phyloP scores from a whole-genome alignment of 2,797 vertebrate species.

The Euthynnus affinis region DNA sequence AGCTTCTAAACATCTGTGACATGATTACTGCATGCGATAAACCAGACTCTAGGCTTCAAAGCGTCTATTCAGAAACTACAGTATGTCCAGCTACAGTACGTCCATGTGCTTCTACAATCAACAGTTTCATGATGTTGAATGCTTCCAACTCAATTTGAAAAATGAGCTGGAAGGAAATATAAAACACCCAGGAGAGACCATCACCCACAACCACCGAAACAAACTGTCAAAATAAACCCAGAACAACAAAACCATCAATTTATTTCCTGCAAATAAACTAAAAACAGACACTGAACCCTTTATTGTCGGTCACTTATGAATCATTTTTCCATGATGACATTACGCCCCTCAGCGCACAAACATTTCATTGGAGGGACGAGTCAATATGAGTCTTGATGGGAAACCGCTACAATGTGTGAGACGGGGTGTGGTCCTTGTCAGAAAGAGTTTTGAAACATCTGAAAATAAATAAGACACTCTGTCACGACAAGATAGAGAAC shows the following conservation, averaged over 20 bases:
- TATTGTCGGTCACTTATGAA: conserved; percentile 38
- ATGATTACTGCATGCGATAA: background rate
- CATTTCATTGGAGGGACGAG: conserved; percentile 79
- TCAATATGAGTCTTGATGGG: conserved; percentile 78
- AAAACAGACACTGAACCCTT: conserved; percentile 55
- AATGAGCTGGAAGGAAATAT: background rate
- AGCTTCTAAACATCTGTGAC: background rate
- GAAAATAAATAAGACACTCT: conserved; percentile 11
- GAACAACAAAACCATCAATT: conserved; percentile 58
- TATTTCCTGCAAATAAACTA: conserved; percentile 66
- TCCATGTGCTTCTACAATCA: background rate
- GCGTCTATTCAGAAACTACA: background rate
- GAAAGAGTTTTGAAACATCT: conserved; percentile 48
- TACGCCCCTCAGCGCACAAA: conserved; percentile 79
- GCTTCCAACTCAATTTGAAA: background rate
- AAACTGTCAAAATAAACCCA: background rate
- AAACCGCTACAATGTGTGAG: conserved; percentile 59
- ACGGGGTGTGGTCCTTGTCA: conserved; percentile 63
- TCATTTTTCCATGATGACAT: conserved; percentile 76
- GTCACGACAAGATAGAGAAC: background rate
- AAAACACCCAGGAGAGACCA: background rate
- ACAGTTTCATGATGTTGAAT: background rate
- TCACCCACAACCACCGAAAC: background rate
- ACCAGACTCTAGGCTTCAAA: background rate
- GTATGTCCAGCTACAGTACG: background rate